Percentiles rank a stretch among this genome's conserved stretches.
Evolutionary conservation across 2,797 vertebrate species (phyloP).

Genomic region (Gila robusta): DNA sequence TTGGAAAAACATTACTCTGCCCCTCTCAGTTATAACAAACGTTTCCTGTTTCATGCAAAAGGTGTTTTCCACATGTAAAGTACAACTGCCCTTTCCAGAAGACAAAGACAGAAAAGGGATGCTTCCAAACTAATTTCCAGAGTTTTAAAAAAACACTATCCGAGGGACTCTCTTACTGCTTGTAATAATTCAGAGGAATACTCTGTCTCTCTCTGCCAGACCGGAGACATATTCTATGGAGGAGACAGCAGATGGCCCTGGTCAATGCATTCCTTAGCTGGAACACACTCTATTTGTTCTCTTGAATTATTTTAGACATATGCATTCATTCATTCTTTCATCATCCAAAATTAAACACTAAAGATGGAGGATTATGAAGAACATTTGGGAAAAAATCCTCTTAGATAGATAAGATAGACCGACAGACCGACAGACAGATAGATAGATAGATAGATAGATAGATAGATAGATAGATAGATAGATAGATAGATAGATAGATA

Average conservation of each 20-base stretch:
- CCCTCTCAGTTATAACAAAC: not conserved
- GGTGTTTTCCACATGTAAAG: slow-evolving; percentile 9
- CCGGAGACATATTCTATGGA: slow-evolving; percentile 33
- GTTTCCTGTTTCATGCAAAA: not conserved
- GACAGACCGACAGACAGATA: too few relatives aligned
- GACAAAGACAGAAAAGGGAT: not conserved
- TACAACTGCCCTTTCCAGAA: not conserved
- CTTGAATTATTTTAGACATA: slow-evolving; percentile 21
- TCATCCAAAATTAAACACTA: not conserved
- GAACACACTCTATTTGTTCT: slow-evolving; percentile 35
- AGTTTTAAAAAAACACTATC: slow-evolving; percentile 5
- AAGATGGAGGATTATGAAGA: slow-evolving; percentile 7
- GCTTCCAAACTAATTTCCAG: slow-evolving; percentile 28
- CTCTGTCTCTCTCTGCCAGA: slow-evolving; percentile 47
- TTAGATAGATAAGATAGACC: too few relatives aligned
- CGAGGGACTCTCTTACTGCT: not conserved
- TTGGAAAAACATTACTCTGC: not conserved
- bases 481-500: too few relatives aligned
- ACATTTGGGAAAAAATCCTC: not conserved
- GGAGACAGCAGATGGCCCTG: slow-evolving; percentile 52
- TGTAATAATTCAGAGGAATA: slow-evolving; percentile 42
- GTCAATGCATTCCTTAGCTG: slow-evolving; percentile 16
- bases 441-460: too few relatives aligned
- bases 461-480: too few relatives aligned
- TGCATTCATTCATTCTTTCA: slow-evolving; percentile 30